Evolutionary conservation across 2,113 vertebrate species (phyloP), one percentile per base, ranked within the genome.

Genomic region (Camelus bactrianus): DNA sequence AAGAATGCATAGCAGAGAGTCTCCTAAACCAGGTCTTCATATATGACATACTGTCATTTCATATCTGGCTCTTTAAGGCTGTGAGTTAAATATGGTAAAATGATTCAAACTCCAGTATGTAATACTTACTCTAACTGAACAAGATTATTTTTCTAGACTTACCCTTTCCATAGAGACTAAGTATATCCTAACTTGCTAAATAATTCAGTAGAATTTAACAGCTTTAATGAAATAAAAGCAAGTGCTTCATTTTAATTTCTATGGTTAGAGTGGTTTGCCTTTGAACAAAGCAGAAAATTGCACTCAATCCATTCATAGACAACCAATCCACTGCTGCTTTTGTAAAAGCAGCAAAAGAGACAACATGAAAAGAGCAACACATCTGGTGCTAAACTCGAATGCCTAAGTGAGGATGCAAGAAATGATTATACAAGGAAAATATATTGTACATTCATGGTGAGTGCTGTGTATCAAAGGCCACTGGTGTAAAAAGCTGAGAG

Each of bases 261-360:
- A 81, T 7, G 10, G 3, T 56, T 96, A 67, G 32, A 94, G 77
- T 86, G 6, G 1, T 89, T 95, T 67, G 17, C 4, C 65, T 97
- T 96, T 91, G 89, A 95, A 97, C 20, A 72, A 1, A 0, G 83
- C 17, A 95, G 58, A 97, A 98, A 96, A 97, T 46, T 72, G 86
- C 24, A 72, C 58, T 90, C 11, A 89, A 1, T 93, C 65, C 2
- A n/a, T 50, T 88, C 82, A 54, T 6, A 88, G 17, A 81, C 90
- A 89, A 94, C 15, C 85, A 91, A 70, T 75, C 16, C 91, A 67
- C 20, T 42, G 20, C 0, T 5, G 3, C 17, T 97, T 93, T 91
- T 95, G 69, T 69, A 88, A 97, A 96, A 95, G 67, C 6, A 48
- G 42, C 60, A 56, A 76, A 70, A 88, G 24, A 88, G 73, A 96